These are phyloP conservation scores for Scrobipalpa costella DNA, from an alignment of 2,888 invertebrate genomes.

Conservation along the genomic window DNA sequence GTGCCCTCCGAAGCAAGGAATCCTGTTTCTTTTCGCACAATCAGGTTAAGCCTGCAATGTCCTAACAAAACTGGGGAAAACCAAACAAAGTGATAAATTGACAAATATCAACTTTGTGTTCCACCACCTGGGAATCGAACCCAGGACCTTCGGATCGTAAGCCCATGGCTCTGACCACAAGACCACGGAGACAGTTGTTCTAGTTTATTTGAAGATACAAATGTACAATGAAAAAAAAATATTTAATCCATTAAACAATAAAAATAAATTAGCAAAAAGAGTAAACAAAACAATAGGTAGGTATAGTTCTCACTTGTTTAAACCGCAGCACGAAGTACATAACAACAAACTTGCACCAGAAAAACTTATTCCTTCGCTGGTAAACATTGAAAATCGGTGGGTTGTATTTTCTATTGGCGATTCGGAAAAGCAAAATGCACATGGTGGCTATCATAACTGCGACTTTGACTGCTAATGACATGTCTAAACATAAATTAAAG, in stretches of 20 bases:
- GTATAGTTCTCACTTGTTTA: conserved; percentile 71
- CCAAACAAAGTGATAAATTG: too few relatives aligned
- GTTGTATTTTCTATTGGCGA: conserved; percentile 56
- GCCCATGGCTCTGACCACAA: too few relatives aligned
- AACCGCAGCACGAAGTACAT: conserved; percentile 67
- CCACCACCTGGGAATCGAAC: too few relatives aligned
- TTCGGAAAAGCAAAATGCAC: conserved; percentile 44
- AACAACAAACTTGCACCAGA: conserved; percentile 73
- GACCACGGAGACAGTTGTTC: too few relatives aligned
- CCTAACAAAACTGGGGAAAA: too few relatives aligned
- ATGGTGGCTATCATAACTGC: conserved; percentile 1
- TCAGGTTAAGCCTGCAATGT: too few relatives aligned
- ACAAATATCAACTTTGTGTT: too few relatives aligned
- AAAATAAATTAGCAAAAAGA: neutral
- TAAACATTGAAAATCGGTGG: conserved; percentile 77
- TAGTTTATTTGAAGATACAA: too few relatives aligned
- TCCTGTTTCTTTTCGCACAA: too few relatives aligned
- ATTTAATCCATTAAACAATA: neutral
- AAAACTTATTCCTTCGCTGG: conserved; percentile 72
- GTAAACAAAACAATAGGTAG: conserved; percentile 10
- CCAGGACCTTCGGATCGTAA: too few relatives aligned
- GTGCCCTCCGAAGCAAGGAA: too few relatives aligned
- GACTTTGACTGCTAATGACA: neutral
- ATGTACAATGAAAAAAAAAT: neutral
- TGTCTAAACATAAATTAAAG: neutral